Percentiles rank a stretch among this genome's conserved stretches.
These are phyloP conservation scores for Gobiocypris rarus DNA, from an alignment of 2,113 vertebrate species.

Conservation along the genomic window DNA sequence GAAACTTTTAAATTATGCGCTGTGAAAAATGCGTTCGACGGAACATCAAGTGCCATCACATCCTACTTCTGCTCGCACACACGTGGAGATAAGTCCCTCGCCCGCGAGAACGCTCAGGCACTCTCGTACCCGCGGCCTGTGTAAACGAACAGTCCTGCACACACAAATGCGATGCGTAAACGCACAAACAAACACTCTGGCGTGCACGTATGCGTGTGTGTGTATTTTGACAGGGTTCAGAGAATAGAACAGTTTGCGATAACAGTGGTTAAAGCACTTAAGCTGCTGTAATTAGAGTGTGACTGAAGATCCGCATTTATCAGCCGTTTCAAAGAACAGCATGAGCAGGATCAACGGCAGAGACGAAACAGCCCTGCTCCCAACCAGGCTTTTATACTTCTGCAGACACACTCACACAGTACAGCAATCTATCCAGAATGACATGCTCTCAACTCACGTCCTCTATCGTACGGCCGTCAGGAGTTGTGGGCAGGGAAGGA, in stretches of 20 bases:
- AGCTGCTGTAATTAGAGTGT: constrained; percentile 81
- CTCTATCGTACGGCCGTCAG: not conserved
- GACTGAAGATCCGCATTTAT: constrained; percentile 80
- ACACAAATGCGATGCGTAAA: constrained; percentile 7
- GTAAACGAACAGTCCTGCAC: constrained; percentile 56
- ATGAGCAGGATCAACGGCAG: constrained; percentile 64
- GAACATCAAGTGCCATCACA: constrained; percentile 65
- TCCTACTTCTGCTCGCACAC: constrained; percentile 52
- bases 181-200: constrained; percentile 56
- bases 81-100: constrained; percentile 46
- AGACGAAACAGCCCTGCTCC: constrained; percentile 57
- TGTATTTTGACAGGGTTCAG: constrained; percentile 53
- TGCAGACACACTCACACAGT: constrained; percentile 37
- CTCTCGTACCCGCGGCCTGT: constrained; percentile 58
- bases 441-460: not conserved
- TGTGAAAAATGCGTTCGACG: constrained; percentile 53
- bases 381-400: constrained; percentile 53
- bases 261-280: constrained; percentile 81
- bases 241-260: constrained; percentile 73
- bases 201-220: constrained; percentile 22
- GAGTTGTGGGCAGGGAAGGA: constrained; percentile 21
- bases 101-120: constrained; percentile 46
- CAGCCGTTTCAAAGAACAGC: constrained; percentile 74
- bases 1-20: constrained; percentile 60
- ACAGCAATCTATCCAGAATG: constrained; percentile 46